phyloP scores from a whole-genome alignment of 2,797 vertebrate genomes.

The Mallotus villosus region DNA sequence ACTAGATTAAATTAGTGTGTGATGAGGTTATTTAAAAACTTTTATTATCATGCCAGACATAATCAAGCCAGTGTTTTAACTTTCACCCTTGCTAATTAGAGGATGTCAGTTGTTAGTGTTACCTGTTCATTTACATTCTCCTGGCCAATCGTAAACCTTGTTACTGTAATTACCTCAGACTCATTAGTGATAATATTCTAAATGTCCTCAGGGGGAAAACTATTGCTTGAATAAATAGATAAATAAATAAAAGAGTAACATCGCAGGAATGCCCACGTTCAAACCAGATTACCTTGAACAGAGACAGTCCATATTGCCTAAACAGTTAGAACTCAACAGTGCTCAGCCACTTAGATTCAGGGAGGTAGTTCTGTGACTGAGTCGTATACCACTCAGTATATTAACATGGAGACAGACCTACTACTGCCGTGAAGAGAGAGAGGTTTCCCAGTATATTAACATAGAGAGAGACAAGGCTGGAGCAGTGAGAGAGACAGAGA shows the following conservation, averaged over 20 bases:
- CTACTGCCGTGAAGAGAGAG: conserved; percentile 53
- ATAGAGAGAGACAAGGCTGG: conserved; percentile 4
- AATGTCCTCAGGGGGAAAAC: background rate
- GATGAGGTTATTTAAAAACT: conserved; percentile 55
- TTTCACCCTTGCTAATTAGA: conserved; percentile 53
- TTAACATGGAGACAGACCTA: conserved; percentile 74
- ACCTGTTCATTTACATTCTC: conserved; percentile 31
- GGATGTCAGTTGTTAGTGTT: conserved; percentile 39
- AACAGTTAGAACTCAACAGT: background rate
- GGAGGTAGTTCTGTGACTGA: background rate
- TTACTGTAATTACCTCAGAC: conserved; percentile 63
- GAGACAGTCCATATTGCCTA: background rate
- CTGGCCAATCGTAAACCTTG: conserved; percentile 50
- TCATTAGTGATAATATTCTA: conserved; percentile 61
- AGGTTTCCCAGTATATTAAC: conserved; percentile 9
- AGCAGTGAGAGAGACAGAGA: background rate
- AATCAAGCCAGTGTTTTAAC: conserved; percentile 73
- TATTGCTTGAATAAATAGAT: background rate
- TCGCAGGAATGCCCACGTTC: background rate
- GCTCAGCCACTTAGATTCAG: background rate
- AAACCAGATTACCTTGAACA: background rate
- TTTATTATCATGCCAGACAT: conserved; percentile 70
- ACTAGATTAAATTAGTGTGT: conserved; percentile 65
- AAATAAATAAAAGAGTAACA: background rate
- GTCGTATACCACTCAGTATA: conserved; percentile 52